Base-by-base conservation (phyloP, 1,140 invertebrate species). In the Dendroctonus valens region DNA sequence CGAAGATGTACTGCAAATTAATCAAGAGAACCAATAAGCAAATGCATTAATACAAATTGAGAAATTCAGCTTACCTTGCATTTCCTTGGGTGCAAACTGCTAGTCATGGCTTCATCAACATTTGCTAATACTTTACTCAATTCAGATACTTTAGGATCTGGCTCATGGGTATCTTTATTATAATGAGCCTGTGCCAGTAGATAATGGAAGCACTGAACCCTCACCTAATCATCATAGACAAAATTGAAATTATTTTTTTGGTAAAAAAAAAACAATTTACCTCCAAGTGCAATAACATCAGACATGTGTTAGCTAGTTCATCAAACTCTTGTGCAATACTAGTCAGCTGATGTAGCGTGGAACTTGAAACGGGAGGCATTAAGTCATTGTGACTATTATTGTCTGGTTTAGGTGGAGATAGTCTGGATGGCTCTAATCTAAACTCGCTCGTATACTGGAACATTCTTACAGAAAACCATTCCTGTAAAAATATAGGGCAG, bases 161-260 rank as follows among this genome's bases (percentile, higher is more conserved):
- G 87, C 73, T 94, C 91, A 65, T 91, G 85, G 41, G 85, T 84
- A 72, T 82, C 81, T 76, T 82, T 81, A 67, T 78, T 81, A 74
- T 84, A 83, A 72, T 87, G 84, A n/a, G 85, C 83, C 49, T 89
- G 81, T 4, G 89, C 88, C 51, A 91, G 77, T 46, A 98, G 81
- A 81, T 96, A 95, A 79, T 94, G 93, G 79, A 97, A 97, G 78
- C 94, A 97, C 75, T 97, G 94, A 40, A 97, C 93, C 65, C 95
- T 85, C 50, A 67, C 65, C 64, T 66, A 52, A 52, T 2, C 8
- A 11, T 14, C 4, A 46, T 15, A 52, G 50, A 52, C 15, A 15
- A 52, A 52, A 52, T 52, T 52, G 11, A 2, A 15, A 3, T 52
- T 3, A 52, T 52, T 8, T 2, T 55, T 38, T 7, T 41, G 39